phyloP scores from a whole-genome alignment of 2,113 vertebrate genomes.

The Psittacula cyanocephala region DNA sequence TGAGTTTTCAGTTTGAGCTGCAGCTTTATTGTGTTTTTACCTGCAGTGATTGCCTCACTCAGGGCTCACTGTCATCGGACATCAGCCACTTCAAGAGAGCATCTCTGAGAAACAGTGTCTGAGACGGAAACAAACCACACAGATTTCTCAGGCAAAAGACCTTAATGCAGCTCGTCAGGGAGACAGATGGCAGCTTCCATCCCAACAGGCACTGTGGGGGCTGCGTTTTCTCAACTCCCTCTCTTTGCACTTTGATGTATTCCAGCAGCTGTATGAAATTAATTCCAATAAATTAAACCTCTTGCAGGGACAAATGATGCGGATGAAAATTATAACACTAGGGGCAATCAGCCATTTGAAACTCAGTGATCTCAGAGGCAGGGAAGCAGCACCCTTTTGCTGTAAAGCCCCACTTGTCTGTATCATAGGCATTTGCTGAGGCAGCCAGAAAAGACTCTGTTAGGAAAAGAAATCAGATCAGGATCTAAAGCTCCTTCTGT shows the following conservation, averaged over 20 bases:
- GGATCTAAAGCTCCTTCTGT: neutral
- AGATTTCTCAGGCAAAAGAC: neutral
- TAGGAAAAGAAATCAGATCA: neutral
- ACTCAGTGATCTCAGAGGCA: neutral
- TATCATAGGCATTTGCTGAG: neutral
- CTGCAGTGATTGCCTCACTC: neutral
- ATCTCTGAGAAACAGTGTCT: neutral
- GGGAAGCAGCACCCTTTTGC: neutral
- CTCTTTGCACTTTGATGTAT: conserved; percentile 17
- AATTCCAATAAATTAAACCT: conserved; percentile 59
- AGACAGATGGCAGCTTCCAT: conserved; percentile 51
- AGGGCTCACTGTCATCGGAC: neutral
- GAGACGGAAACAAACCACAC: neutral
- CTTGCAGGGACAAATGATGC: conserved; percentile 14
- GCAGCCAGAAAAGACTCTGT: neutral
- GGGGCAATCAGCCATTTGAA: conserved; percentile 14
- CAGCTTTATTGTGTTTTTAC: neutral
- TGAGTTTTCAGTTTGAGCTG: neutral
- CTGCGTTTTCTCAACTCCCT: conserved; percentile 20
- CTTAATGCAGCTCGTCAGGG: neutral
- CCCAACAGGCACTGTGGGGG: neutral
- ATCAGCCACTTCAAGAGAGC: neutral
- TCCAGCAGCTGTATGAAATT: conserved; percentile 61
- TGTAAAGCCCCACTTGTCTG: neutral
- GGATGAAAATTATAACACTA: neutral